Percentiles rank a stretch among this genome's conserved stretches.
phyloP scores from a whole-genome alignment of 2,113 vertebrate genomes.

The Strix uralensis region DNA sequence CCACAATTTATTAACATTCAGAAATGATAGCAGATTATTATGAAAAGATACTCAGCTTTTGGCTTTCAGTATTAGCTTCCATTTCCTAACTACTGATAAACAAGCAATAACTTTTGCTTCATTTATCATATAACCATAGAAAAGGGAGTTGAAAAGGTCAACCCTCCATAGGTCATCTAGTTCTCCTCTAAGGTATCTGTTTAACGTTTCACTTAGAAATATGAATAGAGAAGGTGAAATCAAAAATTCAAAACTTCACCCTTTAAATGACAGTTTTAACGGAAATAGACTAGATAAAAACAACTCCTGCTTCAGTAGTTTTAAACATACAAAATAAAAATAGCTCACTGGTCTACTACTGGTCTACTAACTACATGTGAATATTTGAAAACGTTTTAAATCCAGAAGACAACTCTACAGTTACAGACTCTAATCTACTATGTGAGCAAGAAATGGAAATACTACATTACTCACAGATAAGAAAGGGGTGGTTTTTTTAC shows the following conservation, averaged over 20 bases:
- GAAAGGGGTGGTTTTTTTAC: rapidly evolving
- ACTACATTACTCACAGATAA: background rate
- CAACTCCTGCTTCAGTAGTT: background rate
- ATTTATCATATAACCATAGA: background rate
- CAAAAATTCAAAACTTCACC: background rate
- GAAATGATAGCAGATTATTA: background rate
- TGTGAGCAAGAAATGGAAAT: background rate
- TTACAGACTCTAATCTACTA: background rate
- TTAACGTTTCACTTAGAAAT: background rate
- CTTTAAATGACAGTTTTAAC: background rate
- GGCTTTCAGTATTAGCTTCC: background rate
- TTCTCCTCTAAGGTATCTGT: background rate
- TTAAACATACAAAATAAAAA: background rate
- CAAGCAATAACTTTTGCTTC: background rate
- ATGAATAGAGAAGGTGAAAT: background rate
- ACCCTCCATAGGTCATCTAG: background rate
- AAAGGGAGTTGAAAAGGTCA: background rate
- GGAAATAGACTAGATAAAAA: background rate
- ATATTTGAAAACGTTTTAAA: background rate
- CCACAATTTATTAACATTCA: background rate
- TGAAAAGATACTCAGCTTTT: background rate
- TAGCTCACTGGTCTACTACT: background rate
- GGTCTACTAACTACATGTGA: background rate
- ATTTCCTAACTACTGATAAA: too few relatives aligned
- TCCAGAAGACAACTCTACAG: background rate